Conservation (phyloP, 92 coral and sea anemone species). For the Scolanthus callimorphus region DNA sequence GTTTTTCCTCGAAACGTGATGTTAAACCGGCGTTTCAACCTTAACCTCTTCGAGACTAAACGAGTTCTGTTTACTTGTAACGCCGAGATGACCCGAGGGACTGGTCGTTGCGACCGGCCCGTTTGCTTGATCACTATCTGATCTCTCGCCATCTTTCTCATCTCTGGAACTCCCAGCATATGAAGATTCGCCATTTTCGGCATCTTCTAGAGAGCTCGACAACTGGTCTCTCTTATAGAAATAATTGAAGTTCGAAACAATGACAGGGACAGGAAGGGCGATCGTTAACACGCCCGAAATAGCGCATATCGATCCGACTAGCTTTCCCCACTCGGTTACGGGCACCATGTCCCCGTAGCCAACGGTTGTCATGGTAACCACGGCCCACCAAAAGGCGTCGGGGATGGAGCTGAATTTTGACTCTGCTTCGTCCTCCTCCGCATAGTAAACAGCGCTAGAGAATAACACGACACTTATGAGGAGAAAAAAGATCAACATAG, state of each 20-base stretch:
- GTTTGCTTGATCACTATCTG: constrained; percentile 50
- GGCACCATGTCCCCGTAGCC: constrained; percentile 95
- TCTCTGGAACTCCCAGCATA: constrained; percentile 31
- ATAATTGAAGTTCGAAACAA: constrained; percentile 96
- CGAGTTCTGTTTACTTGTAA: constrained; percentile 31
- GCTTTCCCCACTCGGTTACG: constrained; percentile 57
- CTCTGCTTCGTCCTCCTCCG: constrained; percentile 52
- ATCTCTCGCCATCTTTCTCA: constrained; percentile 18
- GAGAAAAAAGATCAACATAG: constrained; percentile 93
- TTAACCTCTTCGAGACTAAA: constrained; percentile 56
- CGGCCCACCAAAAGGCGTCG: constrained; percentile 99
- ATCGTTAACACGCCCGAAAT: constrained; percentile 93
- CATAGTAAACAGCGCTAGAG: constrained; percentile 96
- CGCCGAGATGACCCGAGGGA: constrained; percentile 63
- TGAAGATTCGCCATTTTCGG: constrained; percentile 63
- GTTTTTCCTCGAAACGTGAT: no score
- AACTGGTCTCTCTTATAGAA: constrained; percentile 90
- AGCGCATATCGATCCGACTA: constrained; percentile 97
- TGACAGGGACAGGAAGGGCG: constrained; percentile 98
- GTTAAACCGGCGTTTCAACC: constrained; percentile 78
- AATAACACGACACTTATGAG: constrained; percentile 89
- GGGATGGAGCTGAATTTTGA: constrained; percentile 80
- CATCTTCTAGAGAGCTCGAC: constrained; percentile 60
- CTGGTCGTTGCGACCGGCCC: constrained; percentile 76
- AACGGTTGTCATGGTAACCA: constrained; percentile 99